These are phyloP conservation scores for Scaptomyza polygonia DNA, from an alignment of 2,888 invertebrate genomes.

Conservation along the genomic window DNA sequence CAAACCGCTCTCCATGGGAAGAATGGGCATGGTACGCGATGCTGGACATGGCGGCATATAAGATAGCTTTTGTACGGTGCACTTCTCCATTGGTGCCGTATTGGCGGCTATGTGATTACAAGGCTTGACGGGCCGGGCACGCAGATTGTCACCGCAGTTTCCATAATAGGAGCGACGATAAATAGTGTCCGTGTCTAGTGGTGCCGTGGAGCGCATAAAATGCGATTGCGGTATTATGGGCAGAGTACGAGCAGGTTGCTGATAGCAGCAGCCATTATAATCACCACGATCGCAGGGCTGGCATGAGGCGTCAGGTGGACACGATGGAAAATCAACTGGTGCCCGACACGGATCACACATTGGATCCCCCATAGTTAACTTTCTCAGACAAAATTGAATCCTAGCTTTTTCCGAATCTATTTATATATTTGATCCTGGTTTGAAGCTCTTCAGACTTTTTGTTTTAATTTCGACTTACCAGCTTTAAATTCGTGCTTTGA, in stretches of 20 bases:
- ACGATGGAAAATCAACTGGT: constrained; percentile 68
- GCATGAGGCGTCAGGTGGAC: constrained; percentile 60
- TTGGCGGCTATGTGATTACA: constrained; percentile 84
- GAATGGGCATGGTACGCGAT: constrained; percentile 74
- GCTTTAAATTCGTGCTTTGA: neutral
- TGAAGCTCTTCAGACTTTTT: neutral
- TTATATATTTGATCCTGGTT: neutral
- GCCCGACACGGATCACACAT: constrained; percentile 65
- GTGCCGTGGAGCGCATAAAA: constrained; percentile 86
- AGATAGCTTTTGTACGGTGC: constrained; percentile 85
- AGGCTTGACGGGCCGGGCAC: constrained; percentile 84
- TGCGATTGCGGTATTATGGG: constrained; percentile 77
- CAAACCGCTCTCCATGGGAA: constrained; percentile 78
- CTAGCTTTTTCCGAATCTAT: neutral
- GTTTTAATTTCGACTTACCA: constrained; percentile 8
- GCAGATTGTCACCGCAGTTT: constrained; percentile 82
- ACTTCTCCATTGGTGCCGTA: constrained; percentile 85
- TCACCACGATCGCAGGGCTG: constrained; percentile 76
- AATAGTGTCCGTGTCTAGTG: constrained; percentile 87
- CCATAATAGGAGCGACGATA: constrained; percentile 88
- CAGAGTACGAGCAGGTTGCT: constrained; percentile 80
- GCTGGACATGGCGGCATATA: constrained; percentile 80
- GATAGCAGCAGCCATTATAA: constrained; percentile 80
- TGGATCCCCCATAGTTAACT: constrained; percentile 37
- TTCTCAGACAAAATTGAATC: neutral